Evolutionary conservation across 2,113 vertebrate genomes (phyloP).

Genomic region (Calypte anna): DNA sequence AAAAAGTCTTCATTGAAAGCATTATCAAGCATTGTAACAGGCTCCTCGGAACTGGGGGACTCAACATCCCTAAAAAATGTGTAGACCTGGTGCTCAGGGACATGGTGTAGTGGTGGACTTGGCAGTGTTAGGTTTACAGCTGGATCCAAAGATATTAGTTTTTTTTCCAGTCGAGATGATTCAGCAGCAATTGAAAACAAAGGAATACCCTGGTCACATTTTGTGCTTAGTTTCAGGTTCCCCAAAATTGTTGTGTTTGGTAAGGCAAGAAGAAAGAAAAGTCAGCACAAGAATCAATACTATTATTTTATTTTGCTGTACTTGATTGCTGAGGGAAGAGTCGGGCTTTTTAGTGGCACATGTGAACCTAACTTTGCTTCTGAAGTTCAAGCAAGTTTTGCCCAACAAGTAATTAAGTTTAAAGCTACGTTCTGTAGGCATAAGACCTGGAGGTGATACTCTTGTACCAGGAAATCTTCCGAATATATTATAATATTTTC

Average conservation of each 20-base stretch:
- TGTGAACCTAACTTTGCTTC: neutral
- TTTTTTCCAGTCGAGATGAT: neutral
- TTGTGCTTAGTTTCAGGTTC: neutral
- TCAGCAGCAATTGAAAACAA: neutral
- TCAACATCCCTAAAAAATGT: accelerated
- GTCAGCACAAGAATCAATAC: neutral
- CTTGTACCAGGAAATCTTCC: neutral
- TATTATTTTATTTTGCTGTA: neutral
- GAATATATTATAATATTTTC: neutral
- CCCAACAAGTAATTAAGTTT: neutral
- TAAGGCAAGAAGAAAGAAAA: neutral
- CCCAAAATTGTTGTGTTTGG: neutral
- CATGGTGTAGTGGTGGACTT: neutral
- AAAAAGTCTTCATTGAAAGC: neutral
- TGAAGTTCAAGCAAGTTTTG: neutral
- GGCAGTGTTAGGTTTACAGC: neutral
- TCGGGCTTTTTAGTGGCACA: neutral
- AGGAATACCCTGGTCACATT: neutral
- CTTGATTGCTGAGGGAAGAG: neutral
- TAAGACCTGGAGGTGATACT: neutral
- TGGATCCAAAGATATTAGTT: accelerated
- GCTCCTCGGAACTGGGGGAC: neutral
- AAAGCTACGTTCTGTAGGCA: neutral
- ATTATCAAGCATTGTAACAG: neutral
- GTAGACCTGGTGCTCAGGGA: neutral